phyloP scores from a whole-genome alignment of 2,113 vertebrate species.

The Ptyas mucosa region DNA sequence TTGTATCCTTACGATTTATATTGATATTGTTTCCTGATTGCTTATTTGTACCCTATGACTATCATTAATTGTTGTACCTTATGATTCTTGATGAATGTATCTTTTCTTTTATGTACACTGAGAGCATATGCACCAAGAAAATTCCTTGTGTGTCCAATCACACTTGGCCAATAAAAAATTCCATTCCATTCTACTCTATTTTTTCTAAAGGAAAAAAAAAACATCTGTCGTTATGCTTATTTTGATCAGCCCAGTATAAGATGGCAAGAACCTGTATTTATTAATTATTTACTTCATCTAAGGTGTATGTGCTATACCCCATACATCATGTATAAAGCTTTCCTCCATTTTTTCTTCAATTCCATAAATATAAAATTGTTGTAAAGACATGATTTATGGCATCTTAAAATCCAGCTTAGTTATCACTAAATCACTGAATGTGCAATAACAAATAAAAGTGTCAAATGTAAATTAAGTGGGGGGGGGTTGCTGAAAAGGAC shows the following conservation, averaged over 20 bases:
- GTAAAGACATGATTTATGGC: background rate
- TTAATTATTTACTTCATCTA: background rate
- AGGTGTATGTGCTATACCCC: background rate
- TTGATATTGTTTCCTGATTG: no score
- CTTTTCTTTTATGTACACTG: no score
- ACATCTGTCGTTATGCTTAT: background rate
- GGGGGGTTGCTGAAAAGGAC: background rate
- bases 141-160: no score
- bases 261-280: background rate
- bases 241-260: background rate
- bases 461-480: background rate
- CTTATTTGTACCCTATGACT: no score
- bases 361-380: background rate
- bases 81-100: no score
- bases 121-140: no score
- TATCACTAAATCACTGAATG: background rate
- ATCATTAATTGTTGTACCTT: no score
- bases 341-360: background rate
- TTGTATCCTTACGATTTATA: no score
- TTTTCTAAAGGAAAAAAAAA: background rate
- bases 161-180: no score
- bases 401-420: background rate
- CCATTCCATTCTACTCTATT: no score
- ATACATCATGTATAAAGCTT: background rate
- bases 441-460: background rate